Percentiles rank a stretch among this genome's conserved stretches.
Evolutionary conservation across 2,888 invertebrate species (phyloP).

Genomic region (Drosophila monieri): DNA sequence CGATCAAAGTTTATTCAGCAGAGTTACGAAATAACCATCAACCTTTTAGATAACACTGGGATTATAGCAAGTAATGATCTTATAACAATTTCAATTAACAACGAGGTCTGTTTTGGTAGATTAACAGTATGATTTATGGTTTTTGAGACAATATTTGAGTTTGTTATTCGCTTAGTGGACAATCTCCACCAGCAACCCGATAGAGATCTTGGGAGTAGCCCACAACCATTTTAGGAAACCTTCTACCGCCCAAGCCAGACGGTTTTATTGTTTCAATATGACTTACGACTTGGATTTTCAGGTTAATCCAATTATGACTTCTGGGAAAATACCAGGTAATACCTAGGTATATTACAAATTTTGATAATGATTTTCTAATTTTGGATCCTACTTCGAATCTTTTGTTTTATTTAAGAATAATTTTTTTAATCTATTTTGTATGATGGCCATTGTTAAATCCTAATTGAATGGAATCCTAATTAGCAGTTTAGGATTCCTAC

Average conservation of each 20-base stretch:
- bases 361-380: too few relatives aligned
- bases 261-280: conserved; percentile 3
- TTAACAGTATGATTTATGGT: neutral
- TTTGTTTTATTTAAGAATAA: too few relatives aligned
- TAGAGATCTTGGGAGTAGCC: conserved; percentile 13
- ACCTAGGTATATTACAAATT: too few relatives aligned
- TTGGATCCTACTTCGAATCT: too few relatives aligned
- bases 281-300: conserved; percentile 17
- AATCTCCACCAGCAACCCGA: neutral
- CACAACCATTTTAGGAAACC: neutral
- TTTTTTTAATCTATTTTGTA: too few relatives aligned
- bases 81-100: neutral
- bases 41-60: neutral
- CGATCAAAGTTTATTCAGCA: neutral
- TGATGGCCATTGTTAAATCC: too few relatives aligned
- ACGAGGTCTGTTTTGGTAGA: neutral
- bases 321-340: neutral
- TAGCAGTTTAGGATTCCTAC: too few relatives aligned
- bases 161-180: neutral
- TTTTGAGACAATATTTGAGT: neutral
- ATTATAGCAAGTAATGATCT: conserved; percentile 3
- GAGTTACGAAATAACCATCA: neutral
- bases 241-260: neutral
- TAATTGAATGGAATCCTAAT: too few relatives aligned
- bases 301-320: neutral